Conservation (phyloP, 2,888 invertebrate genomes). For the Dolomedes plantarius region DNA sequence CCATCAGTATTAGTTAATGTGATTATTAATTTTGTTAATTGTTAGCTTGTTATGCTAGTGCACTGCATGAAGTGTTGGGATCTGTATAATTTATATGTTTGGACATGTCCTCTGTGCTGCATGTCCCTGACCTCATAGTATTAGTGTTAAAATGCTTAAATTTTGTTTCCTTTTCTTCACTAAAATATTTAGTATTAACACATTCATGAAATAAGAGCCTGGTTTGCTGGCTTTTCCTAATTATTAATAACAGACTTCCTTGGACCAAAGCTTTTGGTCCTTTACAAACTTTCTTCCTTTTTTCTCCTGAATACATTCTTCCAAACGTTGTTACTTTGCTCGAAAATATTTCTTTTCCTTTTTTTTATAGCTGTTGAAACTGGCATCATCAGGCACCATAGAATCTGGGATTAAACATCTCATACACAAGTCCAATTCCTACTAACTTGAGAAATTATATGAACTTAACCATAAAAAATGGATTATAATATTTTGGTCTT, state of each 20-base stretch:
- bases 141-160: slow-evolving; percentile 50
- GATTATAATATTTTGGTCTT: too few species aligned
- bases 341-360: background rate
- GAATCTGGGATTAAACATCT: too few species aligned
- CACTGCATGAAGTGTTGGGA: slow-evolving; percentile 71
- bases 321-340: background rate
- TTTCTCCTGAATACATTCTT: background rate
- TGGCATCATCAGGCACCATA: background rate
- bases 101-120: slow-evolving; percentile 72
- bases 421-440: background rate
- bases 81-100: slow-evolving; percentile 68
- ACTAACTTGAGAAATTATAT: too few species aligned
- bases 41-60: slow-evolving; percentile 71
- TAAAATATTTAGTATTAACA: slow-evolving; percentile 52
- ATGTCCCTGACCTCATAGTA: slow-evolving; percentile 68
- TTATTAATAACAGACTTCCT: slow-evolving; percentile 14
- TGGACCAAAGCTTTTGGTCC: background rate
- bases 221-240: slow-evolving; percentile 31
- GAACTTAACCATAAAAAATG: too few species aligned
- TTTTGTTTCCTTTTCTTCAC: slow-evolving; percentile 46
- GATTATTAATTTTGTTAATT: slow-evolving; percentile 59
- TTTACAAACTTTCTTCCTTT: slow-evolving; percentile 14
- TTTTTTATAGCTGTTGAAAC: background rate
- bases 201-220: slow-evolving; percentile 24
- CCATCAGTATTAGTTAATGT: slow-evolving; percentile 51